Conservation (phyloP, 2,888 invertebrate genomes). For the Scaptomyza flava region DNA sequence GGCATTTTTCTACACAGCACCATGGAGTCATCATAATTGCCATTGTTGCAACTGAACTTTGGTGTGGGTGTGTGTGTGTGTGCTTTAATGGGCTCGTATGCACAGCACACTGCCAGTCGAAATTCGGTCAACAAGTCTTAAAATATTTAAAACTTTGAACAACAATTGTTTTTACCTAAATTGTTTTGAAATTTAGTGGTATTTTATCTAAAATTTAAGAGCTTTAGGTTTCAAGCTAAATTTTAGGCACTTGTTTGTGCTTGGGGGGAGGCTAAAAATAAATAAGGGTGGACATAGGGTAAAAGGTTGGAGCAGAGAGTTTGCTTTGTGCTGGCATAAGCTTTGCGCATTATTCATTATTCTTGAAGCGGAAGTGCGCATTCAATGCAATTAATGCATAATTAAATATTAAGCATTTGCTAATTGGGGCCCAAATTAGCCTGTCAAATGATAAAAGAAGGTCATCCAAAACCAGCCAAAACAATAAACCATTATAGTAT, state of each 20-base stretch:
- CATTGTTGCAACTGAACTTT: slow-evolving; percentile 36
- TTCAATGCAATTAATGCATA: slow-evolving; percentile 79
- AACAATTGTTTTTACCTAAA: slow-evolving; percentile 3
- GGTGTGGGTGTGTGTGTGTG: slow-evolving; percentile 6
- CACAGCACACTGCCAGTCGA: slow-evolving; percentile 29
- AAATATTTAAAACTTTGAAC: background rate
- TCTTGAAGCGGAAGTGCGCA: slow-evolving; percentile 68
- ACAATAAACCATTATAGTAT: slow-evolving; percentile 49
- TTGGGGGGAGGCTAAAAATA: slow-evolving; percentile 13
- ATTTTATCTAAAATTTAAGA: slow-evolving; percentile 2
- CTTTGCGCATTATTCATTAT: slow-evolving; percentile 49
- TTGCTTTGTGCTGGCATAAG: slow-evolving; percentile 12
- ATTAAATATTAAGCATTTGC: slow-evolving; percentile 66
- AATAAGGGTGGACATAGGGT: background rate
- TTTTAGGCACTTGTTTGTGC: slow-evolving; percentile 5
- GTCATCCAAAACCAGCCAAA: slow-evolving; percentile 17
- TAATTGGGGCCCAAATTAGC: slow-evolving; percentile 63
- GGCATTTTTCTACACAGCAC: slow-evolving; percentile 4
- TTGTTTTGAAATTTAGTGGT: background rate
- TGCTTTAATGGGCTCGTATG: slow-evolving; percentile 29
- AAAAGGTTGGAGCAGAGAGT: background rate
- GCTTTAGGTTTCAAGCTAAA: slow-evolving; percentile 13
- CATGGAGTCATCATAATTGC: slow-evolving; percentile 36
- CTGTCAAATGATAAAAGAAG: slow-evolving; percentile 39
- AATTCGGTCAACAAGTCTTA: slow-evolving; percentile 50